A percentile compares a stretch with the other conserved stretches of the same genome.
Conservation (phyloP, 2,113 vertebrate species). For the Galeopterus variegatus region DNA sequence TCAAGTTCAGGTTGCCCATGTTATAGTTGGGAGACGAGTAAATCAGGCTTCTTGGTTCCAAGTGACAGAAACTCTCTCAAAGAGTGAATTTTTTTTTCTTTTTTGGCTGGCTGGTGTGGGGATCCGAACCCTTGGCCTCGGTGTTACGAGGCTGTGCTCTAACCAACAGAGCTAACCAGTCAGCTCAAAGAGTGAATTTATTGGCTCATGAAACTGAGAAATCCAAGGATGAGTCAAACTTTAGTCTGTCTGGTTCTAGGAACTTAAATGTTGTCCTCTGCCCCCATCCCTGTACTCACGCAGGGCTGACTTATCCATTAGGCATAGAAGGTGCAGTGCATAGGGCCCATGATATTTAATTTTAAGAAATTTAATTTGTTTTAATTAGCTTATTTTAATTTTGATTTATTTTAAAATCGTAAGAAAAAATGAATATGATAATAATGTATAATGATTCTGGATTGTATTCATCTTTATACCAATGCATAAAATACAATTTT, state of each 20-base stretch:
- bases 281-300: background rate
- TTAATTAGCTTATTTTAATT: slow-evolving; percentile 13
- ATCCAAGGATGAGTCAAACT: background rate
- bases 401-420: slow-evolving; percentile 51
- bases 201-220: background rate
- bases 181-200: background rate
- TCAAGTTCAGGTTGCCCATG: background rate
- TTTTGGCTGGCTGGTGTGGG: too few relatives aligned
- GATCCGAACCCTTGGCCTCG: too few relatives aligned
- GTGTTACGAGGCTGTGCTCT: too few relatives aligned
- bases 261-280: background rate
- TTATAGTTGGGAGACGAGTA: background rate
- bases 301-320: background rate
- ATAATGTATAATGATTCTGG: background rate
- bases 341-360: background rate
- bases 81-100: background rate
- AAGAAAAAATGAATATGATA: background rate
- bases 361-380: background rate
- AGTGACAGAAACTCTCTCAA: slow-evolving; percentile 15
- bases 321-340: background rate
- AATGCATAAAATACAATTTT: background rate
- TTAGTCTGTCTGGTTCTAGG: background rate
- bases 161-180: too few relatives aligned
- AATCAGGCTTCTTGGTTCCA: background rate
- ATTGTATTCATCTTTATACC: background rate